Evolutionary conservation across 2,797 vertebrate species (phyloP), one percentile per base, ranked within the genome.

Genomic region (Brachyrhaphis roseni): DNA sequence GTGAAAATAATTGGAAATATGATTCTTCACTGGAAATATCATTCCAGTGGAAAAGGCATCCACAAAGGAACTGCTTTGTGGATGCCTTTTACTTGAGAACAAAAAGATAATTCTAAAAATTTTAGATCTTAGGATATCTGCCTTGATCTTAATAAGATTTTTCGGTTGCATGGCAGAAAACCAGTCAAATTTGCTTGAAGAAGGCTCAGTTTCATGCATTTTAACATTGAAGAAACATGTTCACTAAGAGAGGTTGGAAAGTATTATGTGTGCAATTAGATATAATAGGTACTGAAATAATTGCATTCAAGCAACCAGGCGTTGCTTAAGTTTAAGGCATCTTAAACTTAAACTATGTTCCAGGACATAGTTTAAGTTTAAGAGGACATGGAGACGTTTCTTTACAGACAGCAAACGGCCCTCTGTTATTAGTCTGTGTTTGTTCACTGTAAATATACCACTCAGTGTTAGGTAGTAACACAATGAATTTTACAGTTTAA

Each of bases 231-330:
- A 73, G 8, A 10, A 51, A 51, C 15, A 49, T 49, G 46, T 34
- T 51, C 16, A 73, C 11, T 34, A 23, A 51, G 20, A 73, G 16
- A 34, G 16, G 16, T 20, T 49, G 28, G 28, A 49, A 49, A 53
- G 34, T 39, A 49, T 2, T 34, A 13, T 53, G 47, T 36, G 20
- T 53, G 72, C 8, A 72, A 34, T 49, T 31, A 49, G 31, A 74
- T 23, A 16, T 26, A 57, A 28, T 57, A 43, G 3, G 8, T 75
- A 80, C 76, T 66, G 51, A 20, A 83, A 71, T 55, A 80, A 28
- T 31, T 34, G 36, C 77, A 6, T 28, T 34, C 26, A 82, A 86
- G 77, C 78, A 57, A 79, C 59, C 57, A 84, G 41, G 70, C 26
- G n/a, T n/a, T n/a, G n/a, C n/a, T n/a, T n/a, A n/a, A n/a, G n/a